Evolutionary conservation across 2,888 invertebrate species (phyloP).

Genomic region (Euclidia mi): DNA sequence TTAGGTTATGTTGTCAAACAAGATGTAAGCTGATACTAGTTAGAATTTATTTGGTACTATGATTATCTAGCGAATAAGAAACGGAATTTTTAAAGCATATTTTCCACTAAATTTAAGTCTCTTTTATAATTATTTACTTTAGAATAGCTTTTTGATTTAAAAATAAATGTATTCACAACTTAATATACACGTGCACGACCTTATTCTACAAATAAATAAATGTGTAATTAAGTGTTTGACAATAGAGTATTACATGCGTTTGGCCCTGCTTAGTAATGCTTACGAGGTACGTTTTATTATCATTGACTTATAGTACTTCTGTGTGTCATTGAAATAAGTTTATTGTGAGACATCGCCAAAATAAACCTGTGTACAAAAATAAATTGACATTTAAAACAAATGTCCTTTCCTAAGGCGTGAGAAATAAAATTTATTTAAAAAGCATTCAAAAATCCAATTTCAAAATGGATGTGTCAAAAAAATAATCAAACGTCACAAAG

Average conservation of each 20-base stretch:
- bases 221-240: constrained; percentile 20
- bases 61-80: too few relatives aligned
- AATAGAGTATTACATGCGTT: constrained; percentile 16
- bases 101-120: too few relatives aligned
- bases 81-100: too few relatives aligned
- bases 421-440: neutral
- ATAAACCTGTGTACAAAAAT: neutral
- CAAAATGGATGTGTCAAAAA: constrained; percentile 41
- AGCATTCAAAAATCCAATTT: constrained; percentile 1
- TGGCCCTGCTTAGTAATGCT: constrained; percentile 14
- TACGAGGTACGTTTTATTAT: constrained; percentile 6
- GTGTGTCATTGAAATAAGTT: constrained; percentile 1
- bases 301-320: constrained; percentile 6
- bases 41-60: too few relatives aligned
- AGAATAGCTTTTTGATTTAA: too few relatives aligned
- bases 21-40: too few relatives aligned
- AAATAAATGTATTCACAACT: neutral
- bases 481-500: constrained; percentile 63
- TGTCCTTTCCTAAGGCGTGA: neutral
- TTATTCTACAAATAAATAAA: constrained; percentile 14
- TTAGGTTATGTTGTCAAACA: neutral
- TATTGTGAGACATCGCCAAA: neutral
- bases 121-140: neutral
- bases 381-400: neutral
- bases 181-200: constrained; percentile 15